Evolutionary conservation across 2,888 invertebrate species (phyloP), one percentile per base, ranked within the genome.

Genomic region (Parnassius mnemosyne): DNA sequence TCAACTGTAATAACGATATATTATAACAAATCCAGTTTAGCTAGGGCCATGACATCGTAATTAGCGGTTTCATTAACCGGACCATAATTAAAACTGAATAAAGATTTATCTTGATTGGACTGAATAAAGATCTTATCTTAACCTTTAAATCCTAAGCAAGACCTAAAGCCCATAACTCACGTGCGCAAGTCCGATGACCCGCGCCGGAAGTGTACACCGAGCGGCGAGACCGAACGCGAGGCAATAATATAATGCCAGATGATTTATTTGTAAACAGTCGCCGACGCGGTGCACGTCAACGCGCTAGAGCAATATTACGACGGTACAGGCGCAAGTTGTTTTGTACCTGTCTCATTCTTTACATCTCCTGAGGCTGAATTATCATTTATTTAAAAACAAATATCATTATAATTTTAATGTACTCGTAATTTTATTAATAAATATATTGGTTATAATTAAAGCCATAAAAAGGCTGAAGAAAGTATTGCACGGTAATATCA

Each of bases 231-330:
- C 44, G 50, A n/a, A 54, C 53, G 62, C 57, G 57, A 53, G 57
- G 57, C 62, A 63, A 63, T 63, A 63, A 63, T 59, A 63, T 63
- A 63, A 63, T 63, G 76, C 81, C 79, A 79, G 84, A 89, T 89
- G 89, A 89, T 89, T 87, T 89, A 89, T 90, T 89, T 89, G 89
- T 90, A 90, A 89, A 90, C 89, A 90, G 74, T 78, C 77, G 73
- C 74, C 74, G 70, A 71, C 71, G 77, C 52, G 60, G 57, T 53
- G 77, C 76, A 74, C 83, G 87, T 87, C 88, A 85, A 78, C 87
- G 85, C 73, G 64, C 72, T 71, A 69, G 70, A 72, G 83, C 80
- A 80, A 86, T 86, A 85, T 78, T 76, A 74, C 57, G 47, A 11
- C 52, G 20, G 63, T 53, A 63, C 63, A 63, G 55, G 64, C 70